These are phyloP conservation scores for Bryconaethiops microstoma DNA, from an alignment of 2,797 vertebrate genomes.

Conservation along the genomic window DNA sequence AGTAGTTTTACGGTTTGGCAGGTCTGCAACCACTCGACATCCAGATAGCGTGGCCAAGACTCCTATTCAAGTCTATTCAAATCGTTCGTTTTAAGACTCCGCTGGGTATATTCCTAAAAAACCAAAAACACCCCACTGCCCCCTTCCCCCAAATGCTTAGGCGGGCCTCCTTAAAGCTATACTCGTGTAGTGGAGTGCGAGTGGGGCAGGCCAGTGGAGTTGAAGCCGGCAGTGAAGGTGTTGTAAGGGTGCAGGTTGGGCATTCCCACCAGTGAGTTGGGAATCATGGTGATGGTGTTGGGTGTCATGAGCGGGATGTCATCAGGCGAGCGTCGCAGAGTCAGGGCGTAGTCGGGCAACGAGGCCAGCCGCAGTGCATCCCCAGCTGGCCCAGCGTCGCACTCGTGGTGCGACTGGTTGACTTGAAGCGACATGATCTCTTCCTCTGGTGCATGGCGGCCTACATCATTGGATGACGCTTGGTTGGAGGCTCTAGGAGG, in stretches of 20 bases:
- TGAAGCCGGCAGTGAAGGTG: conserved; percentile 96
- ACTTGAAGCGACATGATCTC: conserved; percentile 96
- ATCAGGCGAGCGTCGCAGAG: conserved; percentile 92
- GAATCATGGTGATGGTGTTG: conserved; percentile 99
- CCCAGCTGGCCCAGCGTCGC: conserved; percentile 79
- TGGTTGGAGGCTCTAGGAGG: conserved; percentile 80
- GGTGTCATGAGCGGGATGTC: conserved; percentile 98
- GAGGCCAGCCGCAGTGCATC: conserved; percentile 87
- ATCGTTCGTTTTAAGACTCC: conserved; percentile 64
- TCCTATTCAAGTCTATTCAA: conserved; percentile 78
- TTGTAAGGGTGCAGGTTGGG: conserved; percentile 98
- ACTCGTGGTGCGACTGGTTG: conserved; percentile 92
- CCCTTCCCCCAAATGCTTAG: conserved; percentile 50
- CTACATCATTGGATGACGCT: conserved; percentile 79
- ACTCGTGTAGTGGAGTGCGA: conserved; percentile 99
- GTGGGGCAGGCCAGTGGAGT: conserved; percentile 95
- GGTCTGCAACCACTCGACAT: conserved; percentile 82
- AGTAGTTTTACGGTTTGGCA: conserved; percentile 81
- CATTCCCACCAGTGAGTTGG: conserved; percentile 97
- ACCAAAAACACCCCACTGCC: conserved; percentile 40
- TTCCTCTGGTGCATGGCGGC: conserved; percentile 88
- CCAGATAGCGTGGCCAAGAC: conserved; percentile 75
- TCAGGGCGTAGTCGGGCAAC: conserved; percentile 95
- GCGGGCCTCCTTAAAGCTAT: conserved; percentile 86
- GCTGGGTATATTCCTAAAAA: conserved; percentile 57